Base-by-base conservation (phyloP, 2,113 vertebrate species). In the Nestor notabilis region DNA sequence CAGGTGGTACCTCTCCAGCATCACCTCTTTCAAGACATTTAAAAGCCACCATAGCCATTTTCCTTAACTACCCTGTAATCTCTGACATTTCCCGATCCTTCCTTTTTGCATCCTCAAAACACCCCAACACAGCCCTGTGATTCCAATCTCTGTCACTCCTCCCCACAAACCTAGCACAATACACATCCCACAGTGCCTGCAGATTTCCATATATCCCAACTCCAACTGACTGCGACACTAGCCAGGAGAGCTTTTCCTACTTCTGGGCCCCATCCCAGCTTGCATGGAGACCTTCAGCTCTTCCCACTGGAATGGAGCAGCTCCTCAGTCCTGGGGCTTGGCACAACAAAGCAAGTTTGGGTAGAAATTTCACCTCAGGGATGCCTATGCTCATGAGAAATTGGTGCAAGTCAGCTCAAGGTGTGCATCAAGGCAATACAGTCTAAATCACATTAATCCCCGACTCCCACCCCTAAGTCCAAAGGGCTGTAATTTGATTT, bases 241-340 rank as follows among this genome's bases (percentile, higher is more conserved):
- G 43, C 33, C 50, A 29, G 58, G 24, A 44, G 50, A 44, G 28
- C 19, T 44, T 11, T n/a, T 11, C 33, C 10, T 43, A 16, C 7
- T 28, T 69, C 58, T n/a, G 27, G 63, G 19, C 31, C 9, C 31
- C 5, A 5, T 24, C 49, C 55, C 27, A 49, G 46, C 17, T 74
- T 31, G 12, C 19, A 24, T 29, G 17, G 47, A 18, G 58, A 46
- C 35, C 44, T 31, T 10, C 44, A 60, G 39, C 56, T 35, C 55
- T 61, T 61, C 56, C 37, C 37, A 10, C 41, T 24, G 43, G 35
- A 25, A 68, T 7, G 27, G 41, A 55, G 23, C 55, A 53, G 46
- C 19, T 15, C 55, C 41, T 56, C 2, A 1, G 13, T 49, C 33
- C 24, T 4, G 0, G 44, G 1, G 0, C 27, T 44, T n/a, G 39